Evolutionary conservation across 2,113 vertebrate genomes (phyloP).

Genomic region (Chloropsis hardwickii): DNA sequence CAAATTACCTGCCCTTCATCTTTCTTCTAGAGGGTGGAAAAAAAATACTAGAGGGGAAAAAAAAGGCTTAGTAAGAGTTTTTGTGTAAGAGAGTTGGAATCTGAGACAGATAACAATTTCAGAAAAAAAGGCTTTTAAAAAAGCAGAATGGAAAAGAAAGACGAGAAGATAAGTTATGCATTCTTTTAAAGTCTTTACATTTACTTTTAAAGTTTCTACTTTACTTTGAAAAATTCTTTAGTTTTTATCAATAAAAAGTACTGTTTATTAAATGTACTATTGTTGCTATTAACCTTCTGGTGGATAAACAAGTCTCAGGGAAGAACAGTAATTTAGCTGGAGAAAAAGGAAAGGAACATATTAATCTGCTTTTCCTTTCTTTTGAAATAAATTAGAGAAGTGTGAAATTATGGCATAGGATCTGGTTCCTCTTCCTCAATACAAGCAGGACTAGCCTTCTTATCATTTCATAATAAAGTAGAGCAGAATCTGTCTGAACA

Average conservation of each 20-base stretch:
- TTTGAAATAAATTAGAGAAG: constrained; percentile 35
- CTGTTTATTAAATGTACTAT: background rate
- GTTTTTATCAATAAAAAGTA: background rate
- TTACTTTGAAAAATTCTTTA: background rate
- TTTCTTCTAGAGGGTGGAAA: background rate
- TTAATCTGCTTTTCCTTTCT: background rate
- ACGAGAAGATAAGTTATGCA: background rate
- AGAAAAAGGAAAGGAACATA: background rate
- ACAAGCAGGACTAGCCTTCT: background rate
- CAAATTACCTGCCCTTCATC: background rate
- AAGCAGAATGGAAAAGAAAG: background rate
- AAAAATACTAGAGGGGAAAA: background rate
- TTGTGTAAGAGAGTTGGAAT: background rate
- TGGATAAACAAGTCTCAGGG: background rate
- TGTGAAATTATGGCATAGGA: background rate
- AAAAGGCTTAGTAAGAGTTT: background rate
- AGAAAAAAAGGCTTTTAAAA: background rate
- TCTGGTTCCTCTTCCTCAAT: constrained; percentile 2
- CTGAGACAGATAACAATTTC: background rate
- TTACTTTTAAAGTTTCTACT: background rate
- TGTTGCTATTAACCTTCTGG: background rate
- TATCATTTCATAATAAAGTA: background rate
- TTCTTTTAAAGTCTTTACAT: background rate
- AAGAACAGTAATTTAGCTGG: background rate
- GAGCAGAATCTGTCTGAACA: background rate